Evolutionary conservation across 2,797 vertebrate species (phyloP).

Genomic region (Phataginus tricuspis): DNA sequence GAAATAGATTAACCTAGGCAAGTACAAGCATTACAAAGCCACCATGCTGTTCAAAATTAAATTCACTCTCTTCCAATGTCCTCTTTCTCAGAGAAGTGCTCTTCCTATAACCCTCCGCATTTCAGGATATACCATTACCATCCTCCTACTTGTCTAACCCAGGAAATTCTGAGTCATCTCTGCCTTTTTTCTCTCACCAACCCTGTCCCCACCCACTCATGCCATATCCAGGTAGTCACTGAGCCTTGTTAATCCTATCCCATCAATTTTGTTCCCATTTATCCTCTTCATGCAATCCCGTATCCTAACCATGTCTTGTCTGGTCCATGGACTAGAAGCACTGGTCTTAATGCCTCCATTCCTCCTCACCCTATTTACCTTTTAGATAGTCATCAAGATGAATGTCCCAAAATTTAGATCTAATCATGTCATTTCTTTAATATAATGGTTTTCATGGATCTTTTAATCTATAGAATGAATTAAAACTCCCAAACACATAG

Average conservation of each 20-base stretch:
- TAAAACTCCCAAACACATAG: background rate
- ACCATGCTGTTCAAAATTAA: background rate
- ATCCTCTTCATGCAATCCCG: background rate
- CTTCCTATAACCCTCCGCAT: background rate
- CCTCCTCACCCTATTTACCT: background rate
- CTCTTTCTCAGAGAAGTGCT: background rate
- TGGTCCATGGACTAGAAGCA: background rate
- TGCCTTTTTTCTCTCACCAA: background rate
- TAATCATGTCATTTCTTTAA: background rate
- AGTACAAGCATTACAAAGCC: background rate
- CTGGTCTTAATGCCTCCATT: background rate
- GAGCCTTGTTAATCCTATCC: constrained; percentile 17
- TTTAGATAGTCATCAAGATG: background rate
- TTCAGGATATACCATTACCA: background rate
- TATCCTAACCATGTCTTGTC: background rate
- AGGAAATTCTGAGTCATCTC: background rate
- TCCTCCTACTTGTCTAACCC: background rate
- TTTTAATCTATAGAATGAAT: background rate
- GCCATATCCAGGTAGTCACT: background rate
- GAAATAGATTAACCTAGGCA: background rate
- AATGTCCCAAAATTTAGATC: background rate
- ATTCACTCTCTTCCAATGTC: background rate
- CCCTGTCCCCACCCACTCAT: background rate
- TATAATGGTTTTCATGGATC: background rate
- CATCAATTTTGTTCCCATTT: background rate